Base-by-base conservation (phyloP, 64 coral and sea anemone genomes). In the Cladopsammia gracilis region DNA sequence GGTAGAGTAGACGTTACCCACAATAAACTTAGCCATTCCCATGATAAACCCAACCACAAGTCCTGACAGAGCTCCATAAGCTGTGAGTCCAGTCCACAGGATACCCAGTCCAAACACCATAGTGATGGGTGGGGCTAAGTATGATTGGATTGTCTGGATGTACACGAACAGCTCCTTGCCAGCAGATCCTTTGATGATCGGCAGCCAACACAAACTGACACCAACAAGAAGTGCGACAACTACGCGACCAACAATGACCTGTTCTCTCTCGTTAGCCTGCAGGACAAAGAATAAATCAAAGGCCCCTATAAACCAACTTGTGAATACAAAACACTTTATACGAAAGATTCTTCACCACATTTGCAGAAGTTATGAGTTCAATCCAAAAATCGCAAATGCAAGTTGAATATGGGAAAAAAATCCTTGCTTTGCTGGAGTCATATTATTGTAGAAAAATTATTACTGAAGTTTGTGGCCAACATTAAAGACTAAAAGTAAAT, bases 101-200 rank as follows among this genome's bases (percentile, higher is more conserved):
- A 98, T 98, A 59, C 96, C 93, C 64, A 98, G 49, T 24, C 75
- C 83, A 75, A 98, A 98, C 4, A 89, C 88, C 78, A 95, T 88
- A 22, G 93, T 95, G 66, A 98, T 86, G 22, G 96, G 96, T 34
- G 96, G 93, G 26, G 93, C 93, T 49, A 98, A 82, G 52, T 95
- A 98, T 0, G 96, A 91, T 24, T 98, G 96, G 14, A 98, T 95
- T 6, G 90, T 98, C 73, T 98, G 93, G 44, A 98, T 88, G 60
- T 98, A 98, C 20, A 92, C 93, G 58, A 98, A 98, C 19, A 98
- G 84, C 19, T 92, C 73, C 45, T 58, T 87, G 25, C 96, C 93
- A 24, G 79, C 82, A 34, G 87, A 71, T 50, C 95, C 93, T 90
- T 95, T 85, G 25, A 98, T 95, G 5, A 98, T 85, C 26, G 96